These are phyloP conservation scores for Sphaerodactylus townsendi DNA, from an alignment of 2,113 vertebrate genomes.

Conservation along the genomic window DNA sequence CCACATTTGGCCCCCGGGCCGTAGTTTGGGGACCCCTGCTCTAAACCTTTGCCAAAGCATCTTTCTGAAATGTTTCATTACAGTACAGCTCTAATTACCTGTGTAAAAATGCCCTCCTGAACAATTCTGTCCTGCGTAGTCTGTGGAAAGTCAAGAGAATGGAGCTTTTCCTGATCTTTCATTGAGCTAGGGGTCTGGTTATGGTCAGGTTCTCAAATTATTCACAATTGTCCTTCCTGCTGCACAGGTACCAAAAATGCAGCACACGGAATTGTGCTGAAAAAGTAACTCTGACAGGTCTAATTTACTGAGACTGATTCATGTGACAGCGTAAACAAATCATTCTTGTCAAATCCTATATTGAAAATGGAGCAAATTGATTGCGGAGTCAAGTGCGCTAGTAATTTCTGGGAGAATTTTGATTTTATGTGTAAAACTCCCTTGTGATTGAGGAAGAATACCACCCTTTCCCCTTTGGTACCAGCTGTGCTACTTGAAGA, in stretches of 20 bases:
- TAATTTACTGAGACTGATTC: slow-evolving; percentile 72
- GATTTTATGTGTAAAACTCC: slow-evolving; percentile 66
- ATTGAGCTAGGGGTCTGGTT: neutral
- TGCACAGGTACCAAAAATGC: slow-evolving; percentile 65
- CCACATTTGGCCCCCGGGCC: no score
- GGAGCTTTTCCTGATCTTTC: neutral
- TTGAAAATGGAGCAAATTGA: slow-evolving; percentile 72
- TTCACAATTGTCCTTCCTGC: slow-evolving; percentile 51
- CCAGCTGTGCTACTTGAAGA: slow-evolving; percentile 12
- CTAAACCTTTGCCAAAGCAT: no score
- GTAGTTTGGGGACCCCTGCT: no score
- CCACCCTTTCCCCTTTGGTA: slow-evolving; percentile 40
- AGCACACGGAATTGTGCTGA: slow-evolving; percentile 60
- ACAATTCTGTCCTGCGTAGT: no score
- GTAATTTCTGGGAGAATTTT: slow-evolving; percentile 66
- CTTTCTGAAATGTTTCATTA: no score
- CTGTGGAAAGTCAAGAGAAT: no score
- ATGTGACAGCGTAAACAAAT: slow-evolving; percentile 70
- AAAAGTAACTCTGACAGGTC: slow-evolving; percentile 70
- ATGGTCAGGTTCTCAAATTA: slow-evolving; percentile 33
- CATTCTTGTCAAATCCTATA: slow-evolving; percentile 71
- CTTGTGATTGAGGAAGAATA: slow-evolving; percentile 38
- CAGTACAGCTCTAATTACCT: no score
- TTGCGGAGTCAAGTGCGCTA: slow-evolving; percentile 57
- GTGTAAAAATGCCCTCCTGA: no score